Evolutionary conservation across 2,888 invertebrate species (phyloP).

Genomic region (Epirrhoe alternata): DNA sequence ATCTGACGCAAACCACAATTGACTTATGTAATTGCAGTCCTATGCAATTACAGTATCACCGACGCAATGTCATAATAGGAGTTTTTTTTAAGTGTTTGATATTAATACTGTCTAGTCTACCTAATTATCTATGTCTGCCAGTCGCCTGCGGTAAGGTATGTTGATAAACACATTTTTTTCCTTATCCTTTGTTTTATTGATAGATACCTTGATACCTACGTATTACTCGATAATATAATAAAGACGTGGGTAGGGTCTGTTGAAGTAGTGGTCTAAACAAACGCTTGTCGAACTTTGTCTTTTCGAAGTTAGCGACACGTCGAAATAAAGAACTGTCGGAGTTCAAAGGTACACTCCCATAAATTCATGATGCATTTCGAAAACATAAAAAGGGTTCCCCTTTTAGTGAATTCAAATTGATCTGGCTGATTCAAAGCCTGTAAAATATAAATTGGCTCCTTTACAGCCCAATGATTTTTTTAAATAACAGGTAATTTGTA

Average conservation of each 20-base stretch:
- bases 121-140: conserved; percentile 31
- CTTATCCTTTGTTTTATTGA: conserved; percentile 49
- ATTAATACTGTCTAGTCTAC: conserved; percentile 30
- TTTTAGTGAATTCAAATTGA: conserved; percentile 5
- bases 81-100: conserved; percentile 31
- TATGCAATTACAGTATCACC: conserved; percentile 26
- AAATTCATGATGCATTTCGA: conserved; percentile 26
- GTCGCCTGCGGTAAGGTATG: conserved; percentile 44
- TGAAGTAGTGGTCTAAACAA: too few species aligned
- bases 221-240: conserved; percentile 22
- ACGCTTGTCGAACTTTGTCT: too few species aligned
- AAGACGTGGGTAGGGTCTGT: conserved; percentile 19
- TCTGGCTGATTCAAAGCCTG: not conserved
- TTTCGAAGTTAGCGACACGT: too few species aligned
- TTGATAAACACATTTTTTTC: conserved; percentile 51
- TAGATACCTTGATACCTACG: too few species aligned
- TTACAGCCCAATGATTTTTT: not conserved
- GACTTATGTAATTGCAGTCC: conserved; percentile 29
- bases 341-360: too few species aligned
- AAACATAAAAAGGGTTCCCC: conserved; percentile 7
- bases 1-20: conserved; percentile 28
- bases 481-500: not conserved
- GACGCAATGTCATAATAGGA: conserved; percentile 26
- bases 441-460: not conserved
- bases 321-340: too few species aligned